Conservation (phyloP, 2,888 invertebrate species). For the Macrosiphum euphorbiae region DNA sequence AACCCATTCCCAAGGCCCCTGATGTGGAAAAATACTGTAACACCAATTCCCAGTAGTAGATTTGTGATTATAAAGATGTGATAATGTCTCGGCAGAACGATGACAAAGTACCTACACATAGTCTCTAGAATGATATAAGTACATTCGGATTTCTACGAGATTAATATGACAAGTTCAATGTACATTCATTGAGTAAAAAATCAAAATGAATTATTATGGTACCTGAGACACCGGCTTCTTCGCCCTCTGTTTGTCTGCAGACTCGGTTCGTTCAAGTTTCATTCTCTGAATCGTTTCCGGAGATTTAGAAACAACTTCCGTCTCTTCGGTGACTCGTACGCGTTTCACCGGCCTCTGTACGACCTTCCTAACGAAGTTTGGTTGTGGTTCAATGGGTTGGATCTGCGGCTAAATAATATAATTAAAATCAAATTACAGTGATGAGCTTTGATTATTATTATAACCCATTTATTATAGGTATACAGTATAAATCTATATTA, state of each 20-base stretch:
- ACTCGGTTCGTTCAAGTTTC: constrained; percentile 43
- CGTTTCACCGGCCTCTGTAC: constrained; percentile 59
- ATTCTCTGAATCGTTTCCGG: constrained; percentile 60
- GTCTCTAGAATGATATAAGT: background rate
- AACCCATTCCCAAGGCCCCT: background rate
- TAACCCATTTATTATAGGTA: background rate
- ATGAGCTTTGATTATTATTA: background rate
- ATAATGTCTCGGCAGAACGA: background rate
- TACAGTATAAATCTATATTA: background rate
- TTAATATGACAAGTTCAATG: background rate
- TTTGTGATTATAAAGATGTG: background rate
- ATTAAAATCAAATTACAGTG: background rate
- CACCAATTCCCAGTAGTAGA: background rate
- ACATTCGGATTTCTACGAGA: background rate
- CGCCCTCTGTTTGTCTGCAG: constrained; percentile 68
- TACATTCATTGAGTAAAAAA: background rate
- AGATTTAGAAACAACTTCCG: constrained; percentile 43
- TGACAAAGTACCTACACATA: background rate
- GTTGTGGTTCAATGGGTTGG: constrained; percentile 31
- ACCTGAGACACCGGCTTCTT: constrained; percentile 82
- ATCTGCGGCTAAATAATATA: constrained; percentile 22
- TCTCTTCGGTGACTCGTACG: constrained; percentile 31
- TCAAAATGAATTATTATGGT: background rate
- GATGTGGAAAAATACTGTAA: background rate
- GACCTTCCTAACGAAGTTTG: constrained; percentile 41